Evolutionary conservation across 2,888 invertebrate species (phyloP).

Genomic region (Hydraecia micacea): DNA sequence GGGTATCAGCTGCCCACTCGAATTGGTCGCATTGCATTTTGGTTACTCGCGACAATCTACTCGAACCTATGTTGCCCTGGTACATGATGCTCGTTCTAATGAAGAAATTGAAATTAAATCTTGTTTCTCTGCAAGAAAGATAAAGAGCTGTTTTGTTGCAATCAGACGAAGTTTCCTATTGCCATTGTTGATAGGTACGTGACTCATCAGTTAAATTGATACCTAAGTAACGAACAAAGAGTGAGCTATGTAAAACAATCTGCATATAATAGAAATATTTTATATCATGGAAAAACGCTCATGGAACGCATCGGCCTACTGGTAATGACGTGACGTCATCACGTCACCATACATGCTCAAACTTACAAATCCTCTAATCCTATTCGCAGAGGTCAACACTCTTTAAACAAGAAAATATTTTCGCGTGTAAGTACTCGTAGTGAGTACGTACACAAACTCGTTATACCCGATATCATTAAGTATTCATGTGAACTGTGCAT

Average conservation of each 20-base stretch:
- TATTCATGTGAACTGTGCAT: conserved; percentile 52
- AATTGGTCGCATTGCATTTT: conserved; percentile 70
- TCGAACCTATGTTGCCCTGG: conserved; percentile 73
- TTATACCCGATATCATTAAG: conserved; percentile 58
- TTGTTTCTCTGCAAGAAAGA: conserved; percentile 42
- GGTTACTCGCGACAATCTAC: conserved; percentile 66
- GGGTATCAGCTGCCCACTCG: conserved; percentile 67
- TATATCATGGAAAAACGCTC: conserved; percentile 44
- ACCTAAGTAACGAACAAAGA: conserved; percentile 59
- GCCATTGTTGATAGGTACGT: conserved; percentile 40
- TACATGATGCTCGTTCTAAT: conserved; percentile 68
- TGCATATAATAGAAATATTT: conserved; percentile 60
- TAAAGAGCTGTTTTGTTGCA: conserved; percentile 46
- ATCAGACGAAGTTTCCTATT: conserved; percentile 51
- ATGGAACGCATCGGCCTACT: conserved; percentile 32
- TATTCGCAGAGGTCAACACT: conserved; percentile 66
- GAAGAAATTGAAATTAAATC: conserved; percentile 72
- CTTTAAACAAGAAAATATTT: conserved; percentile 65
- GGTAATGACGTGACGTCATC: conserved; percentile 39
- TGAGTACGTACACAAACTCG: conserved; percentile 54
- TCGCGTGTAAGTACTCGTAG: conserved; percentile 47
- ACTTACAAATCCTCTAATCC: conserved; percentile 56
- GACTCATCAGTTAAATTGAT: conserved; percentile 61
- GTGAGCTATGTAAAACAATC: conserved; percentile 54
- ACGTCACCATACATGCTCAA: conserved; percentile 35